phyloP scores from a whole-genome alignment of 2,113 vertebrate species.

The Fulica atra region DNA sequence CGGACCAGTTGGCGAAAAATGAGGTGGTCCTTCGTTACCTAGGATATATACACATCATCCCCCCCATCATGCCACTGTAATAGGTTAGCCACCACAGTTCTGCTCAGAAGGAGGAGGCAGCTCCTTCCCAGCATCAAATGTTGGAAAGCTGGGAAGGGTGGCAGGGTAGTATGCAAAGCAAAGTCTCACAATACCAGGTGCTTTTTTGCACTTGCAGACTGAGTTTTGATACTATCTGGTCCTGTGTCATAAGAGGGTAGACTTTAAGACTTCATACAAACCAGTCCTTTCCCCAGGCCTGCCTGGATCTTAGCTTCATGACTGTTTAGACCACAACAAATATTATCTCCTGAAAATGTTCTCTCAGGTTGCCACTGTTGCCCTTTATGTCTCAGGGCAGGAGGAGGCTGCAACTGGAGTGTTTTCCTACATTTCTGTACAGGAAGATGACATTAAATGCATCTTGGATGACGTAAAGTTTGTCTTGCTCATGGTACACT shows the following conservation, averaged over 20 bases:
- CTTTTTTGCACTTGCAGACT: not conserved
- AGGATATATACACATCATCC: not conserved
- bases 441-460: not conserved
- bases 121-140: not conserved
- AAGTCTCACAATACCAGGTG: not conserved
- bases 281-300: not conserved
- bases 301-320: not conserved
- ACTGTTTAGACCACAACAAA: not conserved
- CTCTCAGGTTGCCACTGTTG: not conserved
- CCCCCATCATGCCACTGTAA: fast-evolving
- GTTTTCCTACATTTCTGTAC: not conserved
- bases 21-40: not conserved
- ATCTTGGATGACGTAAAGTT: not conserved
- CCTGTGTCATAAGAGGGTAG: not conserved
- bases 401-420: not conserved
- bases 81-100: not conserved
- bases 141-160: not conserved
- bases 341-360: not conserved
- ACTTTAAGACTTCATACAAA: not conserved
- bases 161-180: not conserved
- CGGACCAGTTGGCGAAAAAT: fast-evolving
- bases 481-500: not conserved
- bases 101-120: not conserved
- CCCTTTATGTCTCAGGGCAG: not conserved
- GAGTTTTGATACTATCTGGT: not conserved